Base-by-base conservation (phyloP, 2,888 invertebrate species). In the Sturmia bella region DNA sequence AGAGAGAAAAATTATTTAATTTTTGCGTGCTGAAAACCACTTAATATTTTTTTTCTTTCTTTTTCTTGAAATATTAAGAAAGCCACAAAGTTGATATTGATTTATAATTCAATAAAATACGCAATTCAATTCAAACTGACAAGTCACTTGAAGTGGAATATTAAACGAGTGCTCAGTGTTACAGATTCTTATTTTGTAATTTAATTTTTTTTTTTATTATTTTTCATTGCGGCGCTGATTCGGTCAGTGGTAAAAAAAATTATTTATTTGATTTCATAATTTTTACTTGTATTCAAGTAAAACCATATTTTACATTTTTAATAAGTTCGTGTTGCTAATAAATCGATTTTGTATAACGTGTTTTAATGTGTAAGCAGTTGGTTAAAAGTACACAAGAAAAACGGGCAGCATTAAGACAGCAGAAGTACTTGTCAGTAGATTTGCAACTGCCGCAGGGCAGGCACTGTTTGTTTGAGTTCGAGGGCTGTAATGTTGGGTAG, bases 281-380 rank as follows among this genome's bases (percentile, higher is more conserved):
- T 57, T 37, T 69, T 57, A 56, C 13, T 54, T 24, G 17, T 11
- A 43, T 45, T 69, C n/a, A 15, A 32, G 13, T 57, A 32, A 24
- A 54, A 43, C 12, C 21, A 68, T 68, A 32, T 56, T 68, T 68
- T 6, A 11, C 52, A 61, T 43, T 32, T 32, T 43, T 5, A 48
- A 74, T 39, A 39, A 21, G 0, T 54, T 37, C 2, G 48, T 48
- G 48, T 27, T 19, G 19, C 6, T 15, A 39, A 61, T 66, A 57
- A 76, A 81, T 73, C 61, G 66, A 81, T 61, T 68, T 81, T 72
- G 52, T 63, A 73, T 68, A 3, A 43, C 13, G 3, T 15, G 32
- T 32, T 32, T 32, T 1, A 32, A 7, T 32, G 32, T 32, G 1
- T 32, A 32, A 32, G 32, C 7, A 32, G 27, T 9, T 32, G 5